Conservation (phyloP, 2,888 invertebrate genomes). For the Thereva nobilitata region DNA sequence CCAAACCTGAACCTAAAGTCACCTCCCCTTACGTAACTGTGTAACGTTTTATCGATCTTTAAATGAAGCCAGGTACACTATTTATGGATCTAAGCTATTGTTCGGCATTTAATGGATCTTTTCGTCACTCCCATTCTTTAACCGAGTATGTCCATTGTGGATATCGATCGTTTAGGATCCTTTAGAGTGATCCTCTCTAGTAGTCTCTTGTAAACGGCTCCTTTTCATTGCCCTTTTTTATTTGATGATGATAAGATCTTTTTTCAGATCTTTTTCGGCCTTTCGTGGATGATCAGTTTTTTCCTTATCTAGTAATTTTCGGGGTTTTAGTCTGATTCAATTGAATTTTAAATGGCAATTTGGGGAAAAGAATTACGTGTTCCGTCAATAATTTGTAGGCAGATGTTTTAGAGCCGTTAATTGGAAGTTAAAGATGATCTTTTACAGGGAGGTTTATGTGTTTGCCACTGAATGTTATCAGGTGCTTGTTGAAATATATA, state of each 20-base stretch:
- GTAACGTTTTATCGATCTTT: slow-evolving; percentile 28
- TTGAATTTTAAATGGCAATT: slow-evolving; percentile 26
- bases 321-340: slow-evolving; percentile 2
- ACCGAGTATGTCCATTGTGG: slow-evolving; percentile 6
- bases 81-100: slow-evolving; percentile 29
- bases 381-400: slow-evolving; percentile 15
- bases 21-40: slow-evolving; percentile 19
- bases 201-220: slow-evolving; percentile 31
- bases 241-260: slow-evolving; percentile 25
- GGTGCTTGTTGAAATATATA: too few relatives aligned
- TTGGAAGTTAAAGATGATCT: too few relatives aligned
- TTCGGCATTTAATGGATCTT: slow-evolving; percentile 29
- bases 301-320: background rate
- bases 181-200: slow-evolving; percentile 20
- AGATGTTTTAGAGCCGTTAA: background rate
- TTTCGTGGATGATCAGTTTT: background rate
- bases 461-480: too few relatives aligned
- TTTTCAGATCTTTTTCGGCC: slow-evolving; percentile 20
- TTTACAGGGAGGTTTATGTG: too few relatives aligned
- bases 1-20: slow-evolving; percentile 22
- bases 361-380: slow-evolving; percentile 10
- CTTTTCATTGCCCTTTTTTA: slow-evolving; percentile 15
- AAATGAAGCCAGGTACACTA: slow-evolving; percentile 30
- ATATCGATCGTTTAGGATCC: slow-evolving; percentile 12
- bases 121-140: slow-evolving; percentile 26